Evolutionary conservation across 2,888 invertebrate genomes (phyloP).

Genomic region (Dexiosoma caninum): DNA sequence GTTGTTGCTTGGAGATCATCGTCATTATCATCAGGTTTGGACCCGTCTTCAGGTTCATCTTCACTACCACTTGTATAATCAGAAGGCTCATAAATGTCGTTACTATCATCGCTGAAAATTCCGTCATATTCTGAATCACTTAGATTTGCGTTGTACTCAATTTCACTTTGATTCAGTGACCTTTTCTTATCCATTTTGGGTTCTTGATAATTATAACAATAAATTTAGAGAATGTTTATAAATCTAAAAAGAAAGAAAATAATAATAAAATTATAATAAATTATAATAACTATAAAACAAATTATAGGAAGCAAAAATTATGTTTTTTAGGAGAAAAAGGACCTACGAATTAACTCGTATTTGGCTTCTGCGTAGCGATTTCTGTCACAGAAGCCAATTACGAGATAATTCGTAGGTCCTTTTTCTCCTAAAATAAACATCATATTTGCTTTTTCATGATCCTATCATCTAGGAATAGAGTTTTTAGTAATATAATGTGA

Average conservation of each 20-base stretch:
- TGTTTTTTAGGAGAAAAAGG: not conserved
- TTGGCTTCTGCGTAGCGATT: not conserved
- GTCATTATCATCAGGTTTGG: not conserved
- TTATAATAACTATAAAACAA: not conserved
- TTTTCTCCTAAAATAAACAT: constrained; percentile 11
- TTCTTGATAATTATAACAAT: not conserved
- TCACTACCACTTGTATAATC: constrained; percentile 9
- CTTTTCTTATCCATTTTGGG: not conserved
- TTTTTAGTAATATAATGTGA: constrained; percentile 12
- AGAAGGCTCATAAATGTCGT: constrained; percentile 19
- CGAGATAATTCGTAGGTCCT: constrained; percentile 11
- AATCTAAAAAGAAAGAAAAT: constrained; percentile 5
- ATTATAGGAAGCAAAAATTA: not conserved
- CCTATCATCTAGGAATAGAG: not conserved
- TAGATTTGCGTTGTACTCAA: not conserved
- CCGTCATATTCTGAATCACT: not conserved
- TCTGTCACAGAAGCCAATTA: not conserved
- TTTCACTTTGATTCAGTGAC: not conserved
- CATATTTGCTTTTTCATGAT: not conserved
- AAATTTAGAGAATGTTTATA: not conserved
- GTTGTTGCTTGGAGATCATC: not conserved
- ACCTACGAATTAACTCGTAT: too few relatives aligned
- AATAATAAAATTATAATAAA: constrained; percentile 1
- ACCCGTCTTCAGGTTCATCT: not conserved
- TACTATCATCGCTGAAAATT: constrained; percentile 13